Base-by-base conservation (phyloP, 2,888 invertebrate species). In the Caenorhabditis sp. region DNA sequence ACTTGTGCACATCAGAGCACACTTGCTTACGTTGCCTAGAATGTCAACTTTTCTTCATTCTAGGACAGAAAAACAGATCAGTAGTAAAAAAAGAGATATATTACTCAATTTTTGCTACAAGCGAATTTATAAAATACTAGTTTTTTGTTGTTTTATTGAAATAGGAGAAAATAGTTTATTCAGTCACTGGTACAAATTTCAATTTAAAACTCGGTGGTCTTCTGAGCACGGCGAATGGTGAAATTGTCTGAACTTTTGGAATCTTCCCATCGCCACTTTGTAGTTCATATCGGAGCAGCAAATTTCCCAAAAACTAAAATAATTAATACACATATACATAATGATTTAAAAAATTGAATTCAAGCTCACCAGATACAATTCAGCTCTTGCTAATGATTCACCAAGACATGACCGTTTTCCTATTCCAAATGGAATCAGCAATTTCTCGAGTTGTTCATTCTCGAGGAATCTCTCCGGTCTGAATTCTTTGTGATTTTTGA, bases 361-460 rank as follows among this genome's bases (percentile, higher is more conserved):
- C 20, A 25, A 17, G 31, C 52, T n/a, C 17, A 77, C 75, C 70
- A 77, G 52, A 50, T 79, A 79, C 43, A 79, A 61, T 54, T 79
- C 78, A 3, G 72, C 70, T 27, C 72, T 63, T 0, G 78, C 78
- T 25, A 79, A 25, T 5, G 73, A 70, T 54, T 79, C 76, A 17
- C 78, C 78, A 1, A 70, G 69, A 57, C 78, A 79, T 20, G 59
- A 50, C 10, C 78, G n/a, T 49, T 79, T 79, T 17, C 78, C 78
- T 8, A 76, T 66, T 52, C 78, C 78, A 56, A 79, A 79, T 12
- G 71, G 76, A 8, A 71, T 70, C 20, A 70, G 21, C 52, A 63
- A 59, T 43, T 70, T 70, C 27, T 70, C 70, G 43, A 70, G 38
- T 17, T 50, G 59, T 12, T 66, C 63, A 23, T 59, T 59, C 17